phyloP scores from a whole-genome alignment of 2,888 invertebrate species.

The Caenorhabditis wallacei region DNA sequence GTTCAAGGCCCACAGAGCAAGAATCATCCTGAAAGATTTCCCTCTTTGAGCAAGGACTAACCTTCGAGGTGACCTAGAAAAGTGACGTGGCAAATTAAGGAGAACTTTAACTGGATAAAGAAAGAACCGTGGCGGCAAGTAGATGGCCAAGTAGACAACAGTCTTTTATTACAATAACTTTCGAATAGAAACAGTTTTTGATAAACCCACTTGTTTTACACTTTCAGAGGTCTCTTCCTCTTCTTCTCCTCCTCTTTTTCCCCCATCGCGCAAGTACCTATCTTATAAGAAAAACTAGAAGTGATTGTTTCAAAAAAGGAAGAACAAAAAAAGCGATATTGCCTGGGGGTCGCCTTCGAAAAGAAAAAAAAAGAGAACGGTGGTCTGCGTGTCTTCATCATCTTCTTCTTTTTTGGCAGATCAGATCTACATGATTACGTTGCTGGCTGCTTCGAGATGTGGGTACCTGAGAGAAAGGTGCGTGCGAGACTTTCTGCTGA shows the following conservation, averaged over 20 bases:
- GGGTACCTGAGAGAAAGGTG: slow-evolving; percentile 32
- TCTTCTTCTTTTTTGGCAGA: slow-evolving; percentile 34
- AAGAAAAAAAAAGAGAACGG: slow-evolving; percentile 35
- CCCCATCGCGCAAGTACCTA: slow-evolving; percentile 36
- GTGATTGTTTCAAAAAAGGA: slow-evolving; percentile 52
- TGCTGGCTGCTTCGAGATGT: slow-evolving; percentile 37
- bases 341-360: slow-evolving; percentile 29
- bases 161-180: slow-evolving; percentile 56
- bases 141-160: slow-evolving; percentile 20
- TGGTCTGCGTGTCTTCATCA: slow-evolving; percentile 14
- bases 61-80: too few relatives aligned
- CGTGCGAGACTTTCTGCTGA: slow-evolving; percentile 28
- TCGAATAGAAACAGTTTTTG: slow-evolving; percentile 53
- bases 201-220: slow-evolving; percentile 63
- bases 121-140: slow-evolving; percentile 19
- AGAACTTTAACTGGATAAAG: slow-evolving; percentile 5
- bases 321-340: slow-evolving; percentile 24
- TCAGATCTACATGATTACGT: slow-evolving; percentile 44
- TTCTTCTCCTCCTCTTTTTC: slow-evolving; percentile 6
- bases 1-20: too few relatives aligned
- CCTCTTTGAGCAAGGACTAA: too few relatives aligned
- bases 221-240: slow-evolving; percentile 30
- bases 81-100: not conserved
- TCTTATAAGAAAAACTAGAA: slow-evolving; percentile 53
- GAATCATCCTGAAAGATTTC: too few relatives aligned